Evolutionary conservation across 1,140 invertebrate genomes (phyloP).

Genomic region (Neuroterus valhalla): DNA sequence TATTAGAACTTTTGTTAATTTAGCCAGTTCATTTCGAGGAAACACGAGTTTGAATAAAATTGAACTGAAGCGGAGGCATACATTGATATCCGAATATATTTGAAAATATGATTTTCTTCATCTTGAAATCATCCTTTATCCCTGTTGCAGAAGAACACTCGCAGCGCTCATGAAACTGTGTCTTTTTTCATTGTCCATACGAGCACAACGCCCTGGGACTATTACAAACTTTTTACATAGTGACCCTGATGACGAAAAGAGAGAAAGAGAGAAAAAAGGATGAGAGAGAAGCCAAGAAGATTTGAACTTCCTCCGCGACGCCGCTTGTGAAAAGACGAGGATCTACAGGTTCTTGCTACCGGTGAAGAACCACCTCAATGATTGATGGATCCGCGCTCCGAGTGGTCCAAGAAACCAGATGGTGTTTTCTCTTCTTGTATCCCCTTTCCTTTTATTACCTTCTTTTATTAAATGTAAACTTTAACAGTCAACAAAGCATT

Average conservation of each 20-base stretch:
- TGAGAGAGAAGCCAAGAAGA: conserved; percentile 38
- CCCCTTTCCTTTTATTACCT: conserved; percentile 33
- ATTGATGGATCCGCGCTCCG: conserved; percentile 67
- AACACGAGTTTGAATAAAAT: too few relatives aligned
- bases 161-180: background rate
- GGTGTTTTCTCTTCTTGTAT: conserved; percentile 48
- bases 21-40: too few relatives aligned
- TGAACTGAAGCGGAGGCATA: too few relatives aligned
- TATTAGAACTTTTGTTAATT: too few relatives aligned
- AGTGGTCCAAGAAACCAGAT: conserved; percentile 64
- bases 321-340: conserved; percentile 56
- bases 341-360: conserved; percentile 43
- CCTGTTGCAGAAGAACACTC: background rate
- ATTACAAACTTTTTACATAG: conserved; percentile 60
- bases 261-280: conserved; percentile 7
- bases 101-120: too few relatives aligned
- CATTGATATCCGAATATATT: too few relatives aligned
- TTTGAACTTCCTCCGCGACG: conserved; percentile 57
- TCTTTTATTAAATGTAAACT: background rate
- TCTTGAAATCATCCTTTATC: too few relatives aligned
- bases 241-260: conserved; percentile 53
- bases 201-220: conserved; percentile 51
- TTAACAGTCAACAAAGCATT: background rate
- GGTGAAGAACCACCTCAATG: conserved; percentile 51
- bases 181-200: conserved; percentile 14